These are phyloP conservation scores for Smithornis capensis DNA, from an alignment of 2,113 vertebrate species.

Conservation along the genomic window DNA sequence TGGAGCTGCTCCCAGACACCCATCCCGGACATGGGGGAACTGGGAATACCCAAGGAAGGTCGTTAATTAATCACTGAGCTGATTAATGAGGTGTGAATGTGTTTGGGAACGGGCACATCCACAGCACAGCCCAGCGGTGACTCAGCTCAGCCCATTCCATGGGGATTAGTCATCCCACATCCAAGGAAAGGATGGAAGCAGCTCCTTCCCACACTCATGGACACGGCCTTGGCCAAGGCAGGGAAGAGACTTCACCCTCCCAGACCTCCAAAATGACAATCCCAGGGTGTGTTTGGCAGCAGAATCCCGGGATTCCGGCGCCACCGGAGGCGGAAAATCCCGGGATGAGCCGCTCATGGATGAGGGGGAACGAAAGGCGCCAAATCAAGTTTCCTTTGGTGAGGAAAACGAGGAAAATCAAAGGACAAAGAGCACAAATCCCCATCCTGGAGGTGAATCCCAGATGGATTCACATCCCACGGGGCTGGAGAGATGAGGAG, in stretches of 20 bases:
- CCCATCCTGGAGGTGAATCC: rapidly evolving
- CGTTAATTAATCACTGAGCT: neutral
- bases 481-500: too few relatives aligned
- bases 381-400: neutral
- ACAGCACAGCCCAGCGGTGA: neutral
- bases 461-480: neutral
- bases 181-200: neutral
- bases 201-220: neutral
- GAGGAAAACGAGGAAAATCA: rapidly evolving
- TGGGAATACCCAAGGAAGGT: neutral
- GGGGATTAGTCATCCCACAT: neutral
- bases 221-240: neutral
- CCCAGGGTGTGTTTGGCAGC: neutral
- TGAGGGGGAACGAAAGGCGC: neutral
- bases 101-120: neutral
- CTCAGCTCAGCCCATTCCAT: neutral
- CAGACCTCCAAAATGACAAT: neutral
- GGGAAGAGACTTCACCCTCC: neutral
- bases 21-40: neutral
- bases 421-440: neutral
- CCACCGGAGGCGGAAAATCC: neutral
- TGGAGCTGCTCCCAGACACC: neutral
- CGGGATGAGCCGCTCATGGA: neutral
- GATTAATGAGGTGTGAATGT: neutral
- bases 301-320: neutral